Evolutionary conservation across 2,797 vertebrate genomes (phyloP).

Genomic region (Hemitrygon akajei): DNA sequence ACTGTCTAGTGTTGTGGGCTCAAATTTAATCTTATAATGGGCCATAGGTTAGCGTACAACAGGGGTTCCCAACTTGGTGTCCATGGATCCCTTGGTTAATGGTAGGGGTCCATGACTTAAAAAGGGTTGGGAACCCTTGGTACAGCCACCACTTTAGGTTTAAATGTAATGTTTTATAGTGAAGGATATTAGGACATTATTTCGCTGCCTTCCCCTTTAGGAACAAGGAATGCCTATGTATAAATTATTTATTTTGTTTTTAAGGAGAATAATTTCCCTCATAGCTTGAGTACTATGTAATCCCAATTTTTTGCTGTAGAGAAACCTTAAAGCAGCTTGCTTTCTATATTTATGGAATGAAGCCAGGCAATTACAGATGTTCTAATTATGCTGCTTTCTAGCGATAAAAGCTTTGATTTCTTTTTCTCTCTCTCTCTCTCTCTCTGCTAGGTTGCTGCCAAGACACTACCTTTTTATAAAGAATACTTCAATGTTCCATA

Average conservation of each 20-base stretch:
- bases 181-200: neutral
- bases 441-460: conserved; percentile 83
- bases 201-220: conserved; percentile 26
- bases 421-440: conserved; percentile 35
- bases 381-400: conserved; percentile 37
- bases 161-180: neutral
- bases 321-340: neutral
- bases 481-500: conserved; percentile 98
- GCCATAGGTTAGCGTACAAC: neutral
- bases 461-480: conserved; percentile 99
- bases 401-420: conserved; percentile 41
- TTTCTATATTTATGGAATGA: neutral
- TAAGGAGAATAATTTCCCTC: neutral
- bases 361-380: conserved; percentile 38
- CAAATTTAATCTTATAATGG: conserved; percentile 18
- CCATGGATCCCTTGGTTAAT: too few species aligned
- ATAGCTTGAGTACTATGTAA: neutral
- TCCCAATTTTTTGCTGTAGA: neutral
- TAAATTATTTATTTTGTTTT: neutral
- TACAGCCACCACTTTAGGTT: neutral
- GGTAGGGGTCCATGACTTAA: too few species aligned
- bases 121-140: too few species aligned
- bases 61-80: too few species aligned
- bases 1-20: conserved; percentile 8
- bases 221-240: conserved; percentile 33